These are phyloP conservation scores for Echeneis naucrates DNA, from an alignment of 2,797 vertebrate genomes.

Conservation along the genomic window DNA sequence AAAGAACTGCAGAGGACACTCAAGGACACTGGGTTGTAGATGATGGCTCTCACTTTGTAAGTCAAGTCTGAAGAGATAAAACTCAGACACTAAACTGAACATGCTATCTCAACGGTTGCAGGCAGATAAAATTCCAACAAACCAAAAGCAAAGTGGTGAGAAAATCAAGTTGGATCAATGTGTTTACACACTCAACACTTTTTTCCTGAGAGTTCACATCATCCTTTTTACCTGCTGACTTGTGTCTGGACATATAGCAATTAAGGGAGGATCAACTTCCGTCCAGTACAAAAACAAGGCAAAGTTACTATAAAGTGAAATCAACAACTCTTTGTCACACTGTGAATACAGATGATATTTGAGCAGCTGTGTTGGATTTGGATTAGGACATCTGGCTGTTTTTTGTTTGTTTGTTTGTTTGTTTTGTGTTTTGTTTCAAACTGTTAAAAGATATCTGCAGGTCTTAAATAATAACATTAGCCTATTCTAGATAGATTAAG, in stretches of 20 bases:
- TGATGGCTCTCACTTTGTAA: slow-evolving; percentile 87
- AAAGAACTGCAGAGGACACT: slow-evolving; percentile 80
- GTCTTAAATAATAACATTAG: background rate
- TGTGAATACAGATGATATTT: slow-evolving; percentile 2
- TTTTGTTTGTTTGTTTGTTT: background rate
- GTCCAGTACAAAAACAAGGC: background rate
- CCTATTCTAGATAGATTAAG: background rate
- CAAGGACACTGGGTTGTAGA: slow-evolving; percentile 83
- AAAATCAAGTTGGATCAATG: slow-evolving; percentile 9
- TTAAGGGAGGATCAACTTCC: background rate
- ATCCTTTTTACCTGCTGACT: slow-evolving; percentile 8
- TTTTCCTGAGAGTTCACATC: background rate
- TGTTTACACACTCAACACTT: background rate
- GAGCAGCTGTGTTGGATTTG: slow-evolving; percentile 6
- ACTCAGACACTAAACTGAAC: slow-evolving; percentile 14
- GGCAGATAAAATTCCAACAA: slow-evolving; percentile 9
- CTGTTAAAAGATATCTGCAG: background rate
- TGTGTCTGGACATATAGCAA: slow-evolving; percentile 6
- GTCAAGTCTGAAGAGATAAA: slow-evolving; percentile 82
- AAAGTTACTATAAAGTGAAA: background rate
- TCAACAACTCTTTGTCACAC: slow-evolving; percentile 7
- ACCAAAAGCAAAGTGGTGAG: slow-evolving; percentile 24
- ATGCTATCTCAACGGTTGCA: slow-evolving; percentile 28
- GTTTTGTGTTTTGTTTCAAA: slow-evolving; percentile 13
- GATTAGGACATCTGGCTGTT: background rate